Evolutionary conservation across 2,113 vertebrate species (phyloP).

Genomic region (Tachysurus vachellii): DNA sequence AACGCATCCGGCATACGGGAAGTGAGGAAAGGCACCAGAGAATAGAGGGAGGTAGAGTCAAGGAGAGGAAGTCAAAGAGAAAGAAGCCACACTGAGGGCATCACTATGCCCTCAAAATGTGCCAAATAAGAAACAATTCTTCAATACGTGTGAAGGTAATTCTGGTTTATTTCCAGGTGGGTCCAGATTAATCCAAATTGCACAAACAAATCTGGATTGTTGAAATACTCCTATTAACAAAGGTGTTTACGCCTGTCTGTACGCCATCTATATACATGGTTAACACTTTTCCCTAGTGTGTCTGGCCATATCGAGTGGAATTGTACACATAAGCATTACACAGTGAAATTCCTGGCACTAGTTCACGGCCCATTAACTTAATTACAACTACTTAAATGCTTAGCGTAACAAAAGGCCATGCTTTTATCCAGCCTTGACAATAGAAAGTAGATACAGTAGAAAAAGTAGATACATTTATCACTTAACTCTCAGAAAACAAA

Average conservation of each 20-base stretch:
- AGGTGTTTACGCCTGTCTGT: neutral
- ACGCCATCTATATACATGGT: neutral
- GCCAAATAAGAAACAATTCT: neutral
- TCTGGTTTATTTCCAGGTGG: constrained; percentile 1
- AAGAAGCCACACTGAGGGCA: neutral
- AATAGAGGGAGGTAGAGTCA: neutral
- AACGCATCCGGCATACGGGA: constrained; percentile 32
- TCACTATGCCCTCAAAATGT: neutral
- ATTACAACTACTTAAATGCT: constrained; percentile 44
- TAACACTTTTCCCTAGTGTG: constrained; percentile 23
- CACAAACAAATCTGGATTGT: neutral
- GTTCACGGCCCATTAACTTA: constrained; percentile 43
- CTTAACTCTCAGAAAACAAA: neutral
- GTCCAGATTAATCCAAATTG: neutral
- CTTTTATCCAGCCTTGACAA: neutral
- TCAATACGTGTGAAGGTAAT: neutral
- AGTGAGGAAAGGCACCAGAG: neutral
- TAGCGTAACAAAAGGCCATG: constrained; percentile 14
- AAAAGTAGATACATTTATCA: neutral
- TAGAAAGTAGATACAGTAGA: neutral
- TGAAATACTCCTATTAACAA: neutral
- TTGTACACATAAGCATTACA: constrained; percentile 18
- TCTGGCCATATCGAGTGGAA: constrained; percentile 20
- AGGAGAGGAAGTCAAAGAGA: neutral
- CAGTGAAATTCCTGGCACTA: constrained; percentile 37